Conservation (phyloP, 92 coral and sea anemone genomes). For the Phenganax marumi region DNA sequence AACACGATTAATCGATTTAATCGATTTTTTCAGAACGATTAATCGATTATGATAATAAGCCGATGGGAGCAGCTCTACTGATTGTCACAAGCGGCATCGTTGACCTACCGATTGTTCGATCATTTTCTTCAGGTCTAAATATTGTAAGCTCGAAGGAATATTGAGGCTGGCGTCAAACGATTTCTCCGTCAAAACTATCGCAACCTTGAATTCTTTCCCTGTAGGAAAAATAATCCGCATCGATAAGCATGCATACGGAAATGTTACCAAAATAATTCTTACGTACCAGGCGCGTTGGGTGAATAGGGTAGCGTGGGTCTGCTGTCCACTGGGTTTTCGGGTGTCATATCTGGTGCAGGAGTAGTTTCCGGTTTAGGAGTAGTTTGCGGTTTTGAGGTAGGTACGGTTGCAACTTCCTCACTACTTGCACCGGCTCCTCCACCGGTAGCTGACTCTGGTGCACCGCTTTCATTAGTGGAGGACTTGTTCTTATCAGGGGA, state of each 20-base stretch:
- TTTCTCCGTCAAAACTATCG: conserved; percentile 11
- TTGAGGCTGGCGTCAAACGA: conserved; percentile 26
- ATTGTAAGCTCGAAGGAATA: conserved; percentile 21
- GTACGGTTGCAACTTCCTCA: background rate
- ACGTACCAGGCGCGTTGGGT: background rate
- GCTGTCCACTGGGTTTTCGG: conserved; percentile 2
- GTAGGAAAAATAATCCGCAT: background rate
- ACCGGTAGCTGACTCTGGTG: no score
- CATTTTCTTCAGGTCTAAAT: conserved; percentile 12
- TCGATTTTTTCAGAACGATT: no score
- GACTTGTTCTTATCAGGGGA: no score
- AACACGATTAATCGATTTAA: no score
- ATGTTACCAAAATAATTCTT: background rate
- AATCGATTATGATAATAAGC: no score
- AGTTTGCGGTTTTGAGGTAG: conserved; percentile 4
- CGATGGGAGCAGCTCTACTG: background rate
- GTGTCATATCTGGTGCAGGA: conserved; percentile 28
- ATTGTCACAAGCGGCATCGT: background rate
- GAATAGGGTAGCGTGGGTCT: conserved; percentile 13
- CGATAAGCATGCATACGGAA: background rate
- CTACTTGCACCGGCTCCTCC: no score
- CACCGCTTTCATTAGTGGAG: no score
- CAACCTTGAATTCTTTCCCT: conserved; percentile 43
- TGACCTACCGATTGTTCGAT: conserved; percentile 25
- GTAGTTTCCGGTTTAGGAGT: background rate